phyloP scores from a whole-genome alignment of 1,140 invertebrate genomes.

The Belonocnema kinseyi region DNA sequence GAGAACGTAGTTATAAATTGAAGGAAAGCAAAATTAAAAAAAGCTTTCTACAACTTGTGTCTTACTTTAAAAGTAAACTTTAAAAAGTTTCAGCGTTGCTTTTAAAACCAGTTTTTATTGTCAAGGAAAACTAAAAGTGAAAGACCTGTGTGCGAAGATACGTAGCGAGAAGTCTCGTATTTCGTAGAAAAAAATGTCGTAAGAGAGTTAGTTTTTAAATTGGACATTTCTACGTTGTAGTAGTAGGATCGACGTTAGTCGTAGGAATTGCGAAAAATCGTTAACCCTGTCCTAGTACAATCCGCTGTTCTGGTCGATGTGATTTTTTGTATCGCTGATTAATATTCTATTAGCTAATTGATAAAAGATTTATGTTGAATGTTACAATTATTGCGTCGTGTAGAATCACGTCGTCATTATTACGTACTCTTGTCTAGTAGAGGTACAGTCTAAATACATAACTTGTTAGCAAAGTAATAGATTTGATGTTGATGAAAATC shows the following conservation, averaged over 20 bases:
- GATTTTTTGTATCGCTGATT: slow-evolving; percentile 59
- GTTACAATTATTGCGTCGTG: slow-evolving; percentile 46
- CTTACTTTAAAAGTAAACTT: no score
- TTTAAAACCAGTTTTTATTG: neutral
- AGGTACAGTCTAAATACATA: slow-evolving; percentile 31
- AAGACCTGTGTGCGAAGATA: neutral
- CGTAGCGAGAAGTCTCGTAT: slow-evolving; percentile 14
- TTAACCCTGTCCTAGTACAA: slow-evolving; percentile 28
- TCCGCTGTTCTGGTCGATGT: slow-evolving; percentile 54
- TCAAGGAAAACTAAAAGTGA: neutral
- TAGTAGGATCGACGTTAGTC: slow-evolving; percentile 4
- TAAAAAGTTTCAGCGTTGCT: neutral
- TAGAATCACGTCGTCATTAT: slow-evolving; percentile 40
- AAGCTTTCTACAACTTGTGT: no score
- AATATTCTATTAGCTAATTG: slow-evolving; percentile 52
- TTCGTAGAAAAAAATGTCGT: slow-evolving; percentile 5
- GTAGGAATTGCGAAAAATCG: slow-evolving; percentile 24
- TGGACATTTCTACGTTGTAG: neutral
- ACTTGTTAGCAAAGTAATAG: slow-evolving; percentile 44
- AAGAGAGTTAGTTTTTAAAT: slow-evolving; percentile 5
- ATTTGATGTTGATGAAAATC: slow-evolving; percentile 42
- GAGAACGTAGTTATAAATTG: no score
- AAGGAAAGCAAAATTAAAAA: no score
- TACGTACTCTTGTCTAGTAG: slow-evolving; percentile 52
- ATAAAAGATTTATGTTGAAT: slow-evolving; percentile 52